Evolutionary conservation across 2,797 vertebrate genomes (phyloP), one percentile per base, ranked within the genome.

Genomic region (Nannoperca australis): DNA sequence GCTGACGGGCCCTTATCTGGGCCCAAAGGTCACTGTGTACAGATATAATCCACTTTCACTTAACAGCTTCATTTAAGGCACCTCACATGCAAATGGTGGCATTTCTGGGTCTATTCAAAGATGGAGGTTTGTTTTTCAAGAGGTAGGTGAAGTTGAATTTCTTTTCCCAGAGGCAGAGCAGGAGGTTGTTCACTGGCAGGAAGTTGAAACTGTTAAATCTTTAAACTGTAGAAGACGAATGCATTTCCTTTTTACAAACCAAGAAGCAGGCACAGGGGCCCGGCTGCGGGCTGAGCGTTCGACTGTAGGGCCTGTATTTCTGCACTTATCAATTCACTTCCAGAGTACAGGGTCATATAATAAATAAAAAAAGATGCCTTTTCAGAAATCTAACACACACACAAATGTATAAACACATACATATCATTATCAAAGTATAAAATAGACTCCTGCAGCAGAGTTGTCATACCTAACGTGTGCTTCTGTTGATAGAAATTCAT

Each of bases 21-120:
- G 89, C 87, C 87, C 89, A 93, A 93, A 94, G 94, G 94, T 94
- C 94, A 92, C 85, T 79, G 91, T 92, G 92, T 90, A 92, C 91
- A 92, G 88, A 93, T 93, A 92, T 94, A 94, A 94, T 94, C 93
- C 92, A 93, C 92, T 94, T 94, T 94, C 94, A 93, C 92, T 94
- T 93, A 93, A 93, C 92, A 85, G 91, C 92, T 93, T 94, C 87
- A 93, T 94, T 93, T 91, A 86, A 92, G 75, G 85, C 85, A 85
- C 88, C 89, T 90, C 80, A 1, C 85, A 93, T 92, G 92, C 91
- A 93, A 93, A 94, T 94, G 51, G 65, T 81, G 86, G 73, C 86
- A 83, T 88, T 86, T 83, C 32, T 49, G 61, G 44, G 73, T 76
- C 77, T 15, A 51, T 79, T 89, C 45, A 68, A 62, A 85, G 75